Evolutionary conservation across 2,797 vertebrate species (phyloP).

Genomic region (Rhincodon typus): DNA sequence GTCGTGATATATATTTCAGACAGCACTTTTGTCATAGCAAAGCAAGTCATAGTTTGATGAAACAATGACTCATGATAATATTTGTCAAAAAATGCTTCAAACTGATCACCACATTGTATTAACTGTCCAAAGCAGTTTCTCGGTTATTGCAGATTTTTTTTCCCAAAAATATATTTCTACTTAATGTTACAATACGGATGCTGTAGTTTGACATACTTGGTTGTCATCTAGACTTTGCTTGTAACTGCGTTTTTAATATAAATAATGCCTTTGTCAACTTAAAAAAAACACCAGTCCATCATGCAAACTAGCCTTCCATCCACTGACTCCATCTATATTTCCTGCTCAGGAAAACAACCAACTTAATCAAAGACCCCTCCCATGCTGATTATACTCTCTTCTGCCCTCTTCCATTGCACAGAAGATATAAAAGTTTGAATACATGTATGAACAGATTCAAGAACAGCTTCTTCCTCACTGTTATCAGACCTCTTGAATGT

Average conservation of each 20-base stretch:
- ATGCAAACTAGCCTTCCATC: too few species aligned
- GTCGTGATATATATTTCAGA: background rate
- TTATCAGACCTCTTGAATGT: too few species aligned
- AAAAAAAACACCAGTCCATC: background rate
- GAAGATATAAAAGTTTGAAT: too few species aligned
- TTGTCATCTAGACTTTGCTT: background rate
- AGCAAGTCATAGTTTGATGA: background rate
- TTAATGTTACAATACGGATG: background rate
- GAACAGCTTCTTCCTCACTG: too few species aligned
- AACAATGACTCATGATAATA: background rate
- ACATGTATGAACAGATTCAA: too few species aligned
- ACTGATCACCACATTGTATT: background rate
- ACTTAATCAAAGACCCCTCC: too few species aligned
- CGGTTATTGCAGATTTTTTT: background rate
- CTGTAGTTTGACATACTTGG: background rate
- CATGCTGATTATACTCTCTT: too few species aligned
- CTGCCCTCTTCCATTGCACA: too few species aligned
- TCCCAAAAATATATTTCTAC: background rate
- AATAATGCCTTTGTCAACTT: background rate
- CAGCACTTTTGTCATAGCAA: background rate
- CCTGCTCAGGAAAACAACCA: too few species aligned
- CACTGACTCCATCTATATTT: too few species aligned
- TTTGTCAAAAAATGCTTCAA: background rate
- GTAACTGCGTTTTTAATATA: background rate
- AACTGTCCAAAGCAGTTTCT: too few species aligned